These are phyloP conservation scores for Hyperoplus lanceolatus DNA, from an alignment of 2,797 vertebrate species.

Conservation along the genomic window DNA sequence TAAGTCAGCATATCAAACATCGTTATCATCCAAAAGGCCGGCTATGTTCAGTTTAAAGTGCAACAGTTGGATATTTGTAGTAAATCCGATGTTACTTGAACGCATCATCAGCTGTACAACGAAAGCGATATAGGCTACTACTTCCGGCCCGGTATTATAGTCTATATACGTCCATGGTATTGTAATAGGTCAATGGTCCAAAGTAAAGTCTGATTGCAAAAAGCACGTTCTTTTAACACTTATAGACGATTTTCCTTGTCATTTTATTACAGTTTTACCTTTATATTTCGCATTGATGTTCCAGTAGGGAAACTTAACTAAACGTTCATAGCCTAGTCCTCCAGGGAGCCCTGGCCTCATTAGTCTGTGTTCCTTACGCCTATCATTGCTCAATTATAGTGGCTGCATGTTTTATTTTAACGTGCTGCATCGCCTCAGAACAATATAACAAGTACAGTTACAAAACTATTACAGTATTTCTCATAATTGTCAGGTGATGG, in stretches of 20 bases:
- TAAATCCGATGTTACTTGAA: slow-evolving; percentile 1
- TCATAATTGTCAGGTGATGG: not conserved
- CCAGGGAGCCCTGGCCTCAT: too few species aligned
- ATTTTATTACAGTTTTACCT: not conserved
- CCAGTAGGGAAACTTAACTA: too few species aligned
- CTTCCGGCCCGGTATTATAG: accelerated
- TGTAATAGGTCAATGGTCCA: too few species aligned
- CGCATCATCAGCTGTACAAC: not conserved
- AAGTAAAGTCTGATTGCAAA: too few species aligned
- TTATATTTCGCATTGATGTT: not conserved
- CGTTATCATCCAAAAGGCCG: too few species aligned
- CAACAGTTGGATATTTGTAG: accelerated
- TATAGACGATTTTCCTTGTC: not conserved
- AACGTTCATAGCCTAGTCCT: too few species aligned
- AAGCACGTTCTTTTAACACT: accelerated
- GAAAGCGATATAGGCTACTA: accelerated
- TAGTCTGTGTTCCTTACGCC: too few species aligned
- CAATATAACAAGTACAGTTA: not conserved
- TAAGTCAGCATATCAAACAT: not conserved
- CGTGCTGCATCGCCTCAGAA: slow-evolving; percentile 14
- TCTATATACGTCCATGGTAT: too few species aligned
- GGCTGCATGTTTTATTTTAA: slow-evolving; percentile 40
- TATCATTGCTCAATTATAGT: too few species aligned
- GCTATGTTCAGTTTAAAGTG: not conserved
- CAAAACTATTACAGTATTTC: not conserved